Evolutionary conservation across 1,140 invertebrate species (phyloP).

Genomic region (Saccostrea glomerata): DNA sequence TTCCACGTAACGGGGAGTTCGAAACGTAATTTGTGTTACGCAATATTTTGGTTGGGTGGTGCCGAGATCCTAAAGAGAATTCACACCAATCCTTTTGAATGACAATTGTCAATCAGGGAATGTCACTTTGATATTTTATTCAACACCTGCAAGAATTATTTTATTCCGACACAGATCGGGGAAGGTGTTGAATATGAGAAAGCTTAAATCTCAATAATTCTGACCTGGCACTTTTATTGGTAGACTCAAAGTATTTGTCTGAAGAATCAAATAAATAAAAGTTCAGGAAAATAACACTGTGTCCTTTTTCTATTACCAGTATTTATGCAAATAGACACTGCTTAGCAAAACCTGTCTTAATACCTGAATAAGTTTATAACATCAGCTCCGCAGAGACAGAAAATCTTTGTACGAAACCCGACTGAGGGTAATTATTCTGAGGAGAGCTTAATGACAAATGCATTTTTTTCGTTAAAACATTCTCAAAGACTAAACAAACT

Average conservation of each 20-base stretch:
- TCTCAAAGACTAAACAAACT: neutral
- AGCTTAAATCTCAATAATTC: conserved; percentile 13
- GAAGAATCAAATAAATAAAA: conserved; percentile 5
- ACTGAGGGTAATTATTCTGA: neutral
- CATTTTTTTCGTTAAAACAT: neutral
- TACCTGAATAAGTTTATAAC: neutral
- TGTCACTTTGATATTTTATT: conserved; percentile 10
- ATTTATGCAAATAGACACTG: neutral
- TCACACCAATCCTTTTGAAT: neutral
- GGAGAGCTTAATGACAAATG: neutral
- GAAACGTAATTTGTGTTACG: conserved; percentile 17
- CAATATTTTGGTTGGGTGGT: neutral
- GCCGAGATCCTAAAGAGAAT: neutral
- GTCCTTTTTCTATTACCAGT: neutral
- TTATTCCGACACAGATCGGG: neutral
- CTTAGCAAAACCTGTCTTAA: neutral
- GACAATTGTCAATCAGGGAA: conserved; percentile 1
- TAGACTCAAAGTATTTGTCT: neutral
- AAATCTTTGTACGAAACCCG: neutral
- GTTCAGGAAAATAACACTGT: neutral
- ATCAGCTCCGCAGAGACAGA: neutral
- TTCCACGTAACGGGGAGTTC: neutral
- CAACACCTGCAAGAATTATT: conserved; percentile 20
- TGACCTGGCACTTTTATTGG: conserved; percentile 26
- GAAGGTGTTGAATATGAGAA: conserved; percentile 22